Conservation (phyloP, 2,797 vertebrate species). For the Mus spretus region DNA sequence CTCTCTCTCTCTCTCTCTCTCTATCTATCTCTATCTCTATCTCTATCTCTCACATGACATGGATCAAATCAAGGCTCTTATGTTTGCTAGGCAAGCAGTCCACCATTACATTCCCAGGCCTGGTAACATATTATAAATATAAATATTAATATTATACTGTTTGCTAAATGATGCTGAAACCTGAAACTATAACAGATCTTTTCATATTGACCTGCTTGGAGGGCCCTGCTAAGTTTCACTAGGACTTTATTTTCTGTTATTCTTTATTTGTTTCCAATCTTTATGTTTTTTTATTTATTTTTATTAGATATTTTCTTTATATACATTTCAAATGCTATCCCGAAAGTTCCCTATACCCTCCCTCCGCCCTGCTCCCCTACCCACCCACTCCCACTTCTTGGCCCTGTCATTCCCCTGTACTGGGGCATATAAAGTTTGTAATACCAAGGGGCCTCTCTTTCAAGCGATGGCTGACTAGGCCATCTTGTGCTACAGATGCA, state of each 20-base stretch:
- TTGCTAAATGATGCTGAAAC: conserved; percentile 6
- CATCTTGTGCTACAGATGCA: no score
- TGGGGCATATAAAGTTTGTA: no score
- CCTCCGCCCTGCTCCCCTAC: no score
- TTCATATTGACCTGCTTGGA: not conserved
- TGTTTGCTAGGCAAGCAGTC: not conserved
- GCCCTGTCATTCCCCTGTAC: no score
- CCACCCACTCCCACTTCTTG: no score
- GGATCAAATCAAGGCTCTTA: not conserved
- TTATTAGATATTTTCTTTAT: no score
- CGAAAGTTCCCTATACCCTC: no score
- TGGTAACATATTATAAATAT: not conserved
- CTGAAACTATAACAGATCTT: not conserved
- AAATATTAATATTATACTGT: not conserved
- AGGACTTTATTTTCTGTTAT: not conserved
- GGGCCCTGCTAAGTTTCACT: not conserved
- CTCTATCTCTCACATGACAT: not conserved
- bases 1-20: not conserved
- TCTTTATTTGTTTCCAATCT: conserved; percentile 14
- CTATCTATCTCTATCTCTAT: no score
- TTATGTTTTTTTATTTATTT: not conserved
- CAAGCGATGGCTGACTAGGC: no score
- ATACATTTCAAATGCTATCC: no score
- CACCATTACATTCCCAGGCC: not conserved
- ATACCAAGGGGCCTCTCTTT: no score